A percentile compares a stretch with the other conserved stretches of the same genome.
These are phyloP conservation scores for Helicolenus hilgendorfi DNA, from an alignment of 2,797 vertebrate species.

Conservation along the genomic window DNA sequence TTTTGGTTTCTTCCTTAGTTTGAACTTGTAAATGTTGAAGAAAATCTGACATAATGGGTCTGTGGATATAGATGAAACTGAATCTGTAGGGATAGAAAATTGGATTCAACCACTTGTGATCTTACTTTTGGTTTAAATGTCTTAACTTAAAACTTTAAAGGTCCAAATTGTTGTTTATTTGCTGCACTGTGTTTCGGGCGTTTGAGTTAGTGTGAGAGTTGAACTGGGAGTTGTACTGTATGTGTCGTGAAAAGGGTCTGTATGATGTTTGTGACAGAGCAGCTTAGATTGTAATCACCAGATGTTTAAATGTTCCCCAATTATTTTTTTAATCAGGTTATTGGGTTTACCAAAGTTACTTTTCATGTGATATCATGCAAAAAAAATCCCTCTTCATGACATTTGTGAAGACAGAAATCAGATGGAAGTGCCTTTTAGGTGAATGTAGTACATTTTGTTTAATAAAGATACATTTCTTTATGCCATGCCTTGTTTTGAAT, in stretches of 20 bases:
- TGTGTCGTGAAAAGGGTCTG: background rate
- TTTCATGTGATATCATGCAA: background rate
- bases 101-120: background rate
- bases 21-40: background rate
- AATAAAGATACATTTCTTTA: constrained; percentile 64
- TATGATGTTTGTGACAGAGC: background rate
- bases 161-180: background rate
- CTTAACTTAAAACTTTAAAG: background rate
- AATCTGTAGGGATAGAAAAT: background rate
- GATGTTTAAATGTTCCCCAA: background rate
- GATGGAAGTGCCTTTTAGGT: constrained; percentile 60
- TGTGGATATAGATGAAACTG: background rate
- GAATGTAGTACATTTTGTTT: constrained; percentile 7
- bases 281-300: background rate
- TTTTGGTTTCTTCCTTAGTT: constrained; percentile 2
- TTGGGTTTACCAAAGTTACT: background rate
- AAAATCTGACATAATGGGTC: background rate
- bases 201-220: background rate
- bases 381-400: background rate
- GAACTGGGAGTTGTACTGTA: background rate
- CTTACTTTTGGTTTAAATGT: background rate
- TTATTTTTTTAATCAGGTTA: background rate
- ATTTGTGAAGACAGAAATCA: background rate
- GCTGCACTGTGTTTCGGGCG: background rate
- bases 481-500: background rate